phyloP scores from a whole-genome alignment of 2,888 invertebrate genomes.

The Pachymerium ferrugineum region DNA sequence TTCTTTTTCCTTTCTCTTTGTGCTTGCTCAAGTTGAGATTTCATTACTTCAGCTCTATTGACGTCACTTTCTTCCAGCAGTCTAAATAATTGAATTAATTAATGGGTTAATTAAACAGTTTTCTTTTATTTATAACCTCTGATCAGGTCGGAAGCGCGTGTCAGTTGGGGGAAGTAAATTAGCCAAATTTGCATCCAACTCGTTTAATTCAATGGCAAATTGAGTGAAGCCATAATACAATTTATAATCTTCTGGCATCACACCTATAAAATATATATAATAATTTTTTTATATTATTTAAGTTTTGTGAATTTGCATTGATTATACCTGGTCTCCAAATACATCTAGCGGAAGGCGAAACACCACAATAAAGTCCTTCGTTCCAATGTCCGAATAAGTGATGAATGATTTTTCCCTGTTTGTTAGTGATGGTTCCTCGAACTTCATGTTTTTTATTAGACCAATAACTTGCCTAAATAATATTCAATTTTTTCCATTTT shows the following conservation, averaged over 20 bases:
- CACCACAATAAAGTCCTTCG: slow-evolving; percentile 69
- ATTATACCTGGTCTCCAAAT: slow-evolving; percentile 74
- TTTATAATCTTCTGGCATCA: slow-evolving; percentile 73
- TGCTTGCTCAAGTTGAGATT: slow-evolving; percentile 64
- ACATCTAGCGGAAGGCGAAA: slow-evolving; percentile 64
- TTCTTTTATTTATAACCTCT: slow-evolving; percentile 49
- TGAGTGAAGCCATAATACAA: slow-evolving; percentile 76
- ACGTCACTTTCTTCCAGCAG: slow-evolving; percentile 70
- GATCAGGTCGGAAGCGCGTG: slow-evolving; percentile 71
- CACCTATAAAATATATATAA: slow-evolving; percentile 53
- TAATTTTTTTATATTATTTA: background rate
- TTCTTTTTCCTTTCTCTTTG: slow-evolving; percentile 65
- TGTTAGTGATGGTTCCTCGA: slow-evolving; percentile 57
- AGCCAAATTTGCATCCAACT: slow-evolving; percentile 59
- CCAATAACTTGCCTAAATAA: slow-evolving; percentile 64
- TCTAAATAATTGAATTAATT: slow-evolving; percentile 41
- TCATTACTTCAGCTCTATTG: slow-evolving; percentile 63
- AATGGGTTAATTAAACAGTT: background rate
- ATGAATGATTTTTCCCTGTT: slow-evolving; percentile 56
- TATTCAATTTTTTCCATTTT: background rate
- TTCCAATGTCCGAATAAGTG: slow-evolving; percentile 75
- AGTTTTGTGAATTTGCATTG: no score
- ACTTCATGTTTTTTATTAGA: slow-evolving; percentile 72
- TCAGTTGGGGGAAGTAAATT: slow-evolving; percentile 66
- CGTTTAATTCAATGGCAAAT: slow-evolving; percentile 79